These are phyloP conservation scores for Halictus quadricinctus DNA, from an alignment of 2,888 invertebrate species.

Conservation along the genomic window DNA sequence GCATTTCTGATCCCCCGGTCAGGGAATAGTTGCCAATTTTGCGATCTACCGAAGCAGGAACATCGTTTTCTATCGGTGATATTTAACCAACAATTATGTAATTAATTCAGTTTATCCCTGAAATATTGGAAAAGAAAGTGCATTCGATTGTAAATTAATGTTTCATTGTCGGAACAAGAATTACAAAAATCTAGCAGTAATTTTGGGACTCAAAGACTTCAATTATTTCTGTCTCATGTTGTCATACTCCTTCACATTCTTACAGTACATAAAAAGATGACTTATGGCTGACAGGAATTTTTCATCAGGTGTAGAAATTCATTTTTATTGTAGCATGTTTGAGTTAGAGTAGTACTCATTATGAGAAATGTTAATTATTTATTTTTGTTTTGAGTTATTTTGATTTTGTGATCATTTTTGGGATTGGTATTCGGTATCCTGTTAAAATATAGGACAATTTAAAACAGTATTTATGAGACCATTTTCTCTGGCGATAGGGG, in stretches of 20 bases:
- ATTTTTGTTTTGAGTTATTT: neutral
- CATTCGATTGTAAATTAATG: no score
- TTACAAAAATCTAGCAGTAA: neutral
- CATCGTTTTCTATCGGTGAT: neutral
- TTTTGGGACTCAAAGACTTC: no score
- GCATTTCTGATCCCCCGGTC: neutral
- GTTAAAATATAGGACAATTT: neutral
- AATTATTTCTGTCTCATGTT: no score
- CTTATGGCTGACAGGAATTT: neutral
- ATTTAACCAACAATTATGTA: neutral
- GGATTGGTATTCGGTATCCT: neutral
- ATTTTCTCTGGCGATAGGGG: slow-evolving; percentile 69
- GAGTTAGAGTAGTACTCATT: no score
- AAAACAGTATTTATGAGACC: neutral
- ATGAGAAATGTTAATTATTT: neutral
- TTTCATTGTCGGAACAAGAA: neutral
- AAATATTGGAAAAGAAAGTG: no score
- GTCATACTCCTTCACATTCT: neutral
- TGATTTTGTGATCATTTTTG: no score
- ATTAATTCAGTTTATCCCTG: neutral
- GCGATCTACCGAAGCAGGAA: neutral
- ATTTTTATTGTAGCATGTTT: no score
- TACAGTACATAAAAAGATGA: neutral
- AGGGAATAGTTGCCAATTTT: neutral
- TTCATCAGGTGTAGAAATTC: neutral